phyloP scores from a whole-genome alignment of 2,797 vertebrate species.

The Tragopan temminckii region DNA sequence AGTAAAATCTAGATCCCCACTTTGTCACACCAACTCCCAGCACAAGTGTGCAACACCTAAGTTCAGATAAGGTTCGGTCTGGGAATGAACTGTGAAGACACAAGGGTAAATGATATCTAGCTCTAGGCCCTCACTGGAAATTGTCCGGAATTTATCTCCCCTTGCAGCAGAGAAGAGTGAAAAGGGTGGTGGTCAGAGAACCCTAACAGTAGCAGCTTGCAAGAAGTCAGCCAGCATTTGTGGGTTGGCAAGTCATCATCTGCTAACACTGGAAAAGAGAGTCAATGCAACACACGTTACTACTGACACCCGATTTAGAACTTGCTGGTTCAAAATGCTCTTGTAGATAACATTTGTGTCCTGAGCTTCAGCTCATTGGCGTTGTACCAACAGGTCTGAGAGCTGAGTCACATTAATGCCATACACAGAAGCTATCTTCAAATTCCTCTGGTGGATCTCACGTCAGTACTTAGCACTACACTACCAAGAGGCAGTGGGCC shows the following conservation, averaged over 20 bases:
- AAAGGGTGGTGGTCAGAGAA: not conserved
- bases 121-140: not conserved
- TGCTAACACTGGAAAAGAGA: not conserved
- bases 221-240: slow-evolving; percentile 16
- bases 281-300: not conserved
- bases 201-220: not conserved
- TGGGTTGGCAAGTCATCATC: not conserved
- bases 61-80: not conserved
- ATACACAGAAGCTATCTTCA: not conserved
- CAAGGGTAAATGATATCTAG: not conserved
- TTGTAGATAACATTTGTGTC: not conserved
- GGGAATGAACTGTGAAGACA: not conserved
- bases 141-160: not conserved
- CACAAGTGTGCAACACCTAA: rapidly evolving
- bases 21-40: not conserved
- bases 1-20: not conserved
- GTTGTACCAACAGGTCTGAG: not conserved
- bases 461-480: not conserved
- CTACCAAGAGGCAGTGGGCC: not conserved
- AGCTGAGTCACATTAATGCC: not conserved
- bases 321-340: not conserved
- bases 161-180: not conserved
- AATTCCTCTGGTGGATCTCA: not conserved
- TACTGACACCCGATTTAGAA: not conserved
- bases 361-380: not conserved